Base-by-base conservation (phyloP, 2,888 invertebrate species). In the Aspidiotus rigidus region DNA sequence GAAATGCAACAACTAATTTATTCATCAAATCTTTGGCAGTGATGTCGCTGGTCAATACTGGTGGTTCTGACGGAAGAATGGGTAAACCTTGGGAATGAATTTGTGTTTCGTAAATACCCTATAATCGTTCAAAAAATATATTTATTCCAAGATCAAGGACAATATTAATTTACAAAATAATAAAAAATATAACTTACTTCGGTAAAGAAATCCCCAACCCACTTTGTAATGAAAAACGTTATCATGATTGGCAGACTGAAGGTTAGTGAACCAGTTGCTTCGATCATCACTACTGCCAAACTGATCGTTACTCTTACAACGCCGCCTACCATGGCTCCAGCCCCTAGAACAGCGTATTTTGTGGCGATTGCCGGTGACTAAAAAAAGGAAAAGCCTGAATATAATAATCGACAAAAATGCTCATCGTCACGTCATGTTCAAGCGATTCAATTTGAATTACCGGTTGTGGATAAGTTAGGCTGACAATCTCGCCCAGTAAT, bases 231-330 rank as follows among this genome's bases (percentile, higher is more conserved):
- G 78, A 85, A 82, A 16, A 84, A 78, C 9, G 82, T 81, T 41
- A 86, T 77, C 83, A 86, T 85, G 59, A 86, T 80, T 1, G 85
- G 85, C 28, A 85, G 77, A 70, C 84, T 84, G 74, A 86, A 83
- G 1, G 83, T 81, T 71, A 85, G 81, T 70, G 77, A 77, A 62
- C 84, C 84, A 1, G 85, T 85, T 56, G 85, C 84, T 77, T 86
- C 86, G 69, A 85, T 83, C 57, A 85, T 78, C 74, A 86, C 85
- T 42, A 85, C 84, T 10, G 85, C 84, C 72, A 86, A 78, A 74
- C 83, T 83, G 72, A 86, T 82, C 9, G 85, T 85, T 80, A 85
- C 85, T 64, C 85, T 78, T 17, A 84, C 82, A 59, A 83, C 81
- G n/a, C 83, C 83, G 9, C 82, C 83, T 44, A 83, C 75, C 75